Evolutionary conservation across 2,888 invertebrate species (phyloP), one percentile per base, ranked within the genome.

Genomic region (Achlya flavicornis): DNA sequence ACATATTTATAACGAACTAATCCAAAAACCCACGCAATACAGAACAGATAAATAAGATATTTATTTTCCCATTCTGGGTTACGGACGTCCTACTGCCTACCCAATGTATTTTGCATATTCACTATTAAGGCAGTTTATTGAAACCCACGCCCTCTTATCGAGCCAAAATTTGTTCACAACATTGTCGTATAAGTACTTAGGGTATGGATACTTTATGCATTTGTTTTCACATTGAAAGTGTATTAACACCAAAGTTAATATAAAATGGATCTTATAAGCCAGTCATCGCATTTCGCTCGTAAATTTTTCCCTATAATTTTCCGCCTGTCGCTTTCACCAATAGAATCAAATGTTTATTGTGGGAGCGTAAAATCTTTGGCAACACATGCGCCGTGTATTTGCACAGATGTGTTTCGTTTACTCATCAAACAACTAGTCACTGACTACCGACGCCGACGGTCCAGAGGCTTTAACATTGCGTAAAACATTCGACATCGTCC

Each of bases 31-130:
- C n/a, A 93, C 93, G 86, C 91, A 71, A 43, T 66, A 68, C 76
- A 67, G 79, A 82, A 86, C 92, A 91, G 92, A 92, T 90, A 89
- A 91, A 86, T 12, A 82, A 79, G 85, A 89, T 91, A 88, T 89
- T 88, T 88, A 85, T 87, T 90, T 85, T 88, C 83, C 87, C 93
- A 86, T 90, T 91, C 91, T 90, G 78, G 90, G 87, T 81, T 79
- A 79, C 90, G 91, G 91, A 91, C 92, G 87, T 91, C 91, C 91
- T 91, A 90, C 90, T 85, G 80, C 79, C 87, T 81, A 79, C 77
- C 71, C 68, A 76, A 77, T 75, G 73, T 75, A 79, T 88, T 92
- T 89, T 87, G 87, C 90, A 91, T 92, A 86, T 88, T 85, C 83
- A 79, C 71, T 82, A 77, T 84, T 80, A 78, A 69, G 66, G 63